A percentile compares a stretch with the other conserved stretches of the same genome.
Evolutionary conservation across 2,113 vertebrate species (phyloP).

Genomic region (Arvicanthis niloticus): DNA sequence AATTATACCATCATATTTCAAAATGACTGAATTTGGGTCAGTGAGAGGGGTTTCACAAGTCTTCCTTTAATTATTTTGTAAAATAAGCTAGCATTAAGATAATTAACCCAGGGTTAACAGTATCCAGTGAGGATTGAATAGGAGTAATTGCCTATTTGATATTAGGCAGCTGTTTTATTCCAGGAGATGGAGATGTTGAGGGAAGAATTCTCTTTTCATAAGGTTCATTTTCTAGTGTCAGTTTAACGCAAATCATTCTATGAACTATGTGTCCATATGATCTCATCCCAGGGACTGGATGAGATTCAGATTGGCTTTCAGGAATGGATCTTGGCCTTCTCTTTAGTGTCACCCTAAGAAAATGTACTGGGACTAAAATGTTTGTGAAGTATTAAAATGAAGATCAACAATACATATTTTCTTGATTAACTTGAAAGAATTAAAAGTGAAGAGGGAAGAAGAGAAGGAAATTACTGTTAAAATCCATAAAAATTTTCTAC

Average conservation of each 20-base stretch:
- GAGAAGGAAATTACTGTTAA: not conserved
- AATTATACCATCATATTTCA: not conserved
- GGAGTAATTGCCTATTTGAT: not conserved
- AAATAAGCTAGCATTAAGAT: conserved; percentile 17
- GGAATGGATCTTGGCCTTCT: not conserved
- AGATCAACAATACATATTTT: not conserved
- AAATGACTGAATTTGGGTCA: conserved; percentile 33
- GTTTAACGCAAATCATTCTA: not conserved
- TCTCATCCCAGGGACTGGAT: not conserved
- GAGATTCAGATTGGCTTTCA: not conserved
- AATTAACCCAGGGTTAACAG: not conserved
- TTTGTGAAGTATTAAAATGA: not conserved
- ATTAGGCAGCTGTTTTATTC: not conserved
- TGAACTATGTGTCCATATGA: not conserved
- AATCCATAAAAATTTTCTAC: not conserved
- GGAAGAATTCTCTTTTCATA: not conserved
- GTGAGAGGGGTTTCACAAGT: not conserved
- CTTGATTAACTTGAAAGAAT: conserved; percentile 1
- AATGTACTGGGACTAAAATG: not conserved
- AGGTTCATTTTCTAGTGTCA: not conserved
- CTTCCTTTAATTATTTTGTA: conserved; percentile 1
- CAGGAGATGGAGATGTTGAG: not conserved
- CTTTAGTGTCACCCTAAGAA: not conserved
- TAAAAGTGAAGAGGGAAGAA: not conserved
- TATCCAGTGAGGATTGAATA: not conserved